Evolutionary conservation across 2,888 invertebrate species (phyloP).

Genomic region (Epistrophe eligans): DNA sequence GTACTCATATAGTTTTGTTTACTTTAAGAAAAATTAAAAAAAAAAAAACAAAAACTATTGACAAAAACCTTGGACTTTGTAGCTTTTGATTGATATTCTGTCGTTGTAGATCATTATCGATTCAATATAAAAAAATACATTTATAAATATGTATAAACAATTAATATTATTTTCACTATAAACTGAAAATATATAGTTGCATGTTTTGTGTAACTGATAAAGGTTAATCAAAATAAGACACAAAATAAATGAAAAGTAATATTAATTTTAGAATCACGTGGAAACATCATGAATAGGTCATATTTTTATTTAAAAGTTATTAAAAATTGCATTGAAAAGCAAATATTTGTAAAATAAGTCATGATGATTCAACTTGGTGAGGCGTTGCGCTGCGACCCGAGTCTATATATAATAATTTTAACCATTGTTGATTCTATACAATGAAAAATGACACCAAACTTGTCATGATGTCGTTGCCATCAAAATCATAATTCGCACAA

Average conservation of each 20-base stretch:
- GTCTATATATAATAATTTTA: neutral
- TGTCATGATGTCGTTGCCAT: neutral
- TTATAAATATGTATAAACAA: neutral
- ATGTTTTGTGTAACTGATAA: conserved; percentile 10
- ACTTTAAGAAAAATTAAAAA: neutral
- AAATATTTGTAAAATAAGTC: neutral
- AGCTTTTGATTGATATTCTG: conserved; percentile 9
- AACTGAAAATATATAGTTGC: conserved; percentile 1
- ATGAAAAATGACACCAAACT: neutral
- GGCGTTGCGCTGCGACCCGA: neutral
- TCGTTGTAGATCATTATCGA: neutral
- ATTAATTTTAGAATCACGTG: conserved; percentile 8
- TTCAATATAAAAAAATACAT: neutral
- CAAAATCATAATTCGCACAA: neutral
- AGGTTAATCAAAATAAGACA: neutral
- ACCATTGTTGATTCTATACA: neutral
- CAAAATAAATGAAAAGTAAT: neutral
- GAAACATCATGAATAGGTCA: neutral
- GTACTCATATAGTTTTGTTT: conserved; percentile 15
- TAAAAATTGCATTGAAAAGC: neutral
- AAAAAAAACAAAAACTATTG: neutral
- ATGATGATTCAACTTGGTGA: conserved; percentile 10
- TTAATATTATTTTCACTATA: neutral
- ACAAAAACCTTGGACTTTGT: conserved; percentile 16
- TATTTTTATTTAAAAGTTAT: neutral